These are phyloP conservation scores for Druon quercuslanigerum DNA, from an alignment of 1,140 invertebrate genomes.

Conservation along the genomic window DNA sequence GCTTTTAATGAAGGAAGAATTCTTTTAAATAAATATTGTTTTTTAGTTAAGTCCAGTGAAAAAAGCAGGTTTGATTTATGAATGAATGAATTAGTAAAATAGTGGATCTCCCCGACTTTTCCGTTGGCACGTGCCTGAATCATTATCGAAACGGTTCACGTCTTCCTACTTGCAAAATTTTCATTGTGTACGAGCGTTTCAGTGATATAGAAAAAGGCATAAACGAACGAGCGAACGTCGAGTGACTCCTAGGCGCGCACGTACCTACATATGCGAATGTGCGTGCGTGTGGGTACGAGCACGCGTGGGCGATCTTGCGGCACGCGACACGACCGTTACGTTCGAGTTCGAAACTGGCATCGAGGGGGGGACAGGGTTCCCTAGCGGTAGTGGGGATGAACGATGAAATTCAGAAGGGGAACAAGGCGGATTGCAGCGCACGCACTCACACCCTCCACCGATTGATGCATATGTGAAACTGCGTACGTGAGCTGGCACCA, in stretches of 20 bases:
- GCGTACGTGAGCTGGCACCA: neutral
- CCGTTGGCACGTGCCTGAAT: conserved; percentile 46
- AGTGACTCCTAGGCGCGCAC: conserved; percentile 46
- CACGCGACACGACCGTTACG: conserved; percentile 76
- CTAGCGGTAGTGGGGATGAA: conserved; percentile 49
- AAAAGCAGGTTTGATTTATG: too few relatives aligned
- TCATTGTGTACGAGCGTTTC: too few relatives aligned
- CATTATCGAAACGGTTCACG: conserved; percentile 20
- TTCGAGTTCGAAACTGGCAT: conserved; percentile 61
- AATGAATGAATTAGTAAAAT: too few relatives aligned
- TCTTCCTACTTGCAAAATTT: too few relatives aligned
- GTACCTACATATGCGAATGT: conserved; percentile 44
- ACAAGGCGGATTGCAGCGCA: conserved; percentile 41
- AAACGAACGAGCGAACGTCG: too few relatives aligned
- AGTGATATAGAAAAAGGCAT: too few relatives aligned
- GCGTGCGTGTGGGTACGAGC: conserved; percentile 61
- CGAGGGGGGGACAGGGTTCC: conserved; percentile 43
- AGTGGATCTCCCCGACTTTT: too few relatives aligned
- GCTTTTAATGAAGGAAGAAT: too few relatives aligned
- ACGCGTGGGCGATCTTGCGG: conserved; percentile 75
- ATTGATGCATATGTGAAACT: too few relatives aligned
- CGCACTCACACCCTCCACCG: conserved; percentile 22
- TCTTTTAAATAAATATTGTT: too few relatives aligned
- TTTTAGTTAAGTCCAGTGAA: too few relatives aligned
- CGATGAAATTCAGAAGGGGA: conserved; percentile 63